Base-by-base conservation (phyloP, 2,888 invertebrate genomes). In the Agonopterix heracliana region DNA sequence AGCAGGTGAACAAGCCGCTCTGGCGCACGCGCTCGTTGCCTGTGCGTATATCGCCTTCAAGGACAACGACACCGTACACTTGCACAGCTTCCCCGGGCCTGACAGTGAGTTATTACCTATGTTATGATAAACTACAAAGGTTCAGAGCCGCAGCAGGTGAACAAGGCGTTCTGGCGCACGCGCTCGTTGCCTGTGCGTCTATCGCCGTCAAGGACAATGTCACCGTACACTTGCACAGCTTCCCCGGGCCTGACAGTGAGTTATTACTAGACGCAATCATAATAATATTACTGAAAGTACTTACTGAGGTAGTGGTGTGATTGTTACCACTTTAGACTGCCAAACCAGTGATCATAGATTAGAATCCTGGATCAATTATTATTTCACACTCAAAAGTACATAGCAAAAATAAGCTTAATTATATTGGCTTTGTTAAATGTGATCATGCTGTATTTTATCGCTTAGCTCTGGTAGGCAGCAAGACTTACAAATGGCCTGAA, bases 1-100 rank as follows among this genome's bases (percentile, higher is more conserved):
- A 82, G 49, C 81, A 86, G 44, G 92, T 93, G 0, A 95, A 95
- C 75, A 92, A 92, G 63, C 94, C 95, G 0, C 98, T 97, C 78
- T 99, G 98, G 98, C 89, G 98, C 48, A 94, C 95, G 0, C 97
- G 98, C 73, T 96, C 97, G 0, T 93, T 98, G 93, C 95, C 8
- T 92, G 94, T 1, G 89, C 94, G 0, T 91, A 93, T 17, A 88
- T 89, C 2, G 92, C 94, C 0, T 98, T 99, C 76, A 96, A 95
- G 72, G 93, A 95, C 44, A 85, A 92, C 3, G 90, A 95, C 10
- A 83, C 91, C 2, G 90, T 98, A 0, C 90, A 92, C 54, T 82
- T 98, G 17, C 97, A 98, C 74, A 97, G 98, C 77, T 98, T 98
- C 77, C 97, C 98, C 0, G 91, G 92, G 51, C 96, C 98, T 5